These are phyloP conservation scores for Alectoris magna DNA, from an alignment of 2,797 vertebrate species.

Conservation along the genomic window DNA sequence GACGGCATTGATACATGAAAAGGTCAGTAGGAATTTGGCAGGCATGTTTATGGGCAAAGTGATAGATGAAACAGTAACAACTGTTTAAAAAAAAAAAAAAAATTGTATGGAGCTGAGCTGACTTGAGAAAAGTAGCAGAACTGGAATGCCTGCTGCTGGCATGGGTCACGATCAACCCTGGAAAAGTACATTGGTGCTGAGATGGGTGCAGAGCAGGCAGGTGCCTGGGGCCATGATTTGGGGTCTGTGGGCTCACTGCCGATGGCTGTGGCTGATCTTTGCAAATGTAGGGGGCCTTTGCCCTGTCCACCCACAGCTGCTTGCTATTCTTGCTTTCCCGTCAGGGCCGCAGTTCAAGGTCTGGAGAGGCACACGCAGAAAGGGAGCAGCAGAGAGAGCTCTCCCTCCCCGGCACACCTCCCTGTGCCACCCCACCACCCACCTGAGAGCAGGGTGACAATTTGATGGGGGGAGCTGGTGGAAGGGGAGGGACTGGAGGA, in stretches of 20 bases:
- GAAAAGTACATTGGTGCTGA: neutral
- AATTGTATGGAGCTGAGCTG: neutral
- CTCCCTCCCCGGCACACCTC: neutral
- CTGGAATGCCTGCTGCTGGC: neutral
- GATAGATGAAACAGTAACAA: neutral
- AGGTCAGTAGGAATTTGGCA: neutral
- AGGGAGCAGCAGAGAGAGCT: conserved; percentile 32
- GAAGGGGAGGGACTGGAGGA: conserved; percentile 40
- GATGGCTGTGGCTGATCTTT: neutral
- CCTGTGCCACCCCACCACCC: conserved; percentile 1
- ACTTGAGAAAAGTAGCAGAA: neutral
- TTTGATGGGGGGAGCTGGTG: neutral
- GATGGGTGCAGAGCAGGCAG: neutral
- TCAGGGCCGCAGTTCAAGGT: conserved; percentile 27
- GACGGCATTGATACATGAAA: neutral
- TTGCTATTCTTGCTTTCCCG: neutral
- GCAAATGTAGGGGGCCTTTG: neutral
- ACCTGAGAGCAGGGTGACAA: neutral
- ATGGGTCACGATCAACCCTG: neutral
- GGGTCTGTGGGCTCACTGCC: neutral
- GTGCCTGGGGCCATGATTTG: neutral
- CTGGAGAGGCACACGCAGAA: neutral
- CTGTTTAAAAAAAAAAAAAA: neutral
- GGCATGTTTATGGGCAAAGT: neutral
- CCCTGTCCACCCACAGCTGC: accelerated